Evolutionary conservation across 2,113 vertebrate genomes (phyloP), one percentile per base, ranked within the genome.

Genomic region (Serinus canaria): DNA sequence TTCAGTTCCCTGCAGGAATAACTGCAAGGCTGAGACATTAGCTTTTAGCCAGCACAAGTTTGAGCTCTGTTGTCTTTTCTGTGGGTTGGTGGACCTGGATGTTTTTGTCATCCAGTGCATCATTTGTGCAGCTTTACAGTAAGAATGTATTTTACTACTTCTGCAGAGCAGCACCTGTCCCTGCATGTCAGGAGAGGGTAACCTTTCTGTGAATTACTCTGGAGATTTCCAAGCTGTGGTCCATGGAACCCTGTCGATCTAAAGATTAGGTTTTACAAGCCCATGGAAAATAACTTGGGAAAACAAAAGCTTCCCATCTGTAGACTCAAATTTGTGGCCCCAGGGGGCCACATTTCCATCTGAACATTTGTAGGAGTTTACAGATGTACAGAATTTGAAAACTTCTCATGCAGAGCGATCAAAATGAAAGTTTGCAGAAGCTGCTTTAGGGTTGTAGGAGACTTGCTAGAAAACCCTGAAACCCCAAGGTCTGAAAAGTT

Each of bases 261-360:
- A 88, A 93, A 90, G 94, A 95, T 96, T 90, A 90, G 79, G 72
- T 95, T 95, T 88, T 85, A 92, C 24, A 92, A 74, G 28, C 35
- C 63, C 68, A 58, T 88, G 90, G 79, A 94, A 94, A 90, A 90
- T 74, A 76, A 88, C 60, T 83, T 74, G 68, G 55, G 59, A 88
- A 94, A 90, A 66, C 43, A 83, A 95, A 90, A 83, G 62, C 67
- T 85, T 95, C 67, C 94, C 92, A 94, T 92, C 88, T 96, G 92
- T 74, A 93, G 72, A 83, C 67, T 90, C 83, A 90, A 59, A 86
- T 92, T 83, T 81, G 79, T 92, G 47, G 28, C 68, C 67, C 52
- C 79, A 86, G 95, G 92, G 70, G 30, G 55, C 18, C 76, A 67
- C 85, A n/a, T 59, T 94, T 93, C 55, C 70, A 76, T 77, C 76